These are phyloP conservation scores for Caloenas nicobarica DNA, from an alignment of 2,113 vertebrate genomes.

Conservation along the genomic window DNA sequence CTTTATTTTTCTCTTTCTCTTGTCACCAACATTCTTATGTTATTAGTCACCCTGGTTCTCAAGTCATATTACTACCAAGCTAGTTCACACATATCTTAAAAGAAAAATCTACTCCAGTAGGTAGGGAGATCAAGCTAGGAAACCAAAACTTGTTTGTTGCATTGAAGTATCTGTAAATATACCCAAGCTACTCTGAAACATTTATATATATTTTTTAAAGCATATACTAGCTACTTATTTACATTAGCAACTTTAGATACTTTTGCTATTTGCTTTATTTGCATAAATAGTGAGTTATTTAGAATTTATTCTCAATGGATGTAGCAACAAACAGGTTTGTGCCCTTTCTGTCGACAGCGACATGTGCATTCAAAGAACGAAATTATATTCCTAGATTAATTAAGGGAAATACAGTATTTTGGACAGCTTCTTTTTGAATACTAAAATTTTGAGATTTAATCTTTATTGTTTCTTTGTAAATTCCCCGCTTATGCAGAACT, in stretches of 20 bases:
- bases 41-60: background rate
- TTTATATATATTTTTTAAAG: background rate
- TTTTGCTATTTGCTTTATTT: background rate
- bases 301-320: background rate
- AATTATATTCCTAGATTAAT: background rate
- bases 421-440: background rate
- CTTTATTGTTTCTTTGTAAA: background rate
- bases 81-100: background rate
- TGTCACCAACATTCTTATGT: background rate
- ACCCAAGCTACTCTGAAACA: background rate
- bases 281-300: background rate
- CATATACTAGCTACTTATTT: background rate
- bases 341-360: background rate
- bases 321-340: background rate
- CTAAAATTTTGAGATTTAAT: background rate
- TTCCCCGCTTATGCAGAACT: background rate
- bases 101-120: background rate
- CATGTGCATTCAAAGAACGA: background rate
- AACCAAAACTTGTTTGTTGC: background rate
- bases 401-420: background rate
- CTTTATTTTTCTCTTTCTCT: background rate
- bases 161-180: background rate
- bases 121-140: background rate
- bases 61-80: background rate
- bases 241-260: background rate